A percentile compares a stretch with the other conserved stretches of the same genome.
Evolutionary conservation across 2,113 vertebrate species (phyloP).

Genomic region (Verasper variegatus): DNA sequence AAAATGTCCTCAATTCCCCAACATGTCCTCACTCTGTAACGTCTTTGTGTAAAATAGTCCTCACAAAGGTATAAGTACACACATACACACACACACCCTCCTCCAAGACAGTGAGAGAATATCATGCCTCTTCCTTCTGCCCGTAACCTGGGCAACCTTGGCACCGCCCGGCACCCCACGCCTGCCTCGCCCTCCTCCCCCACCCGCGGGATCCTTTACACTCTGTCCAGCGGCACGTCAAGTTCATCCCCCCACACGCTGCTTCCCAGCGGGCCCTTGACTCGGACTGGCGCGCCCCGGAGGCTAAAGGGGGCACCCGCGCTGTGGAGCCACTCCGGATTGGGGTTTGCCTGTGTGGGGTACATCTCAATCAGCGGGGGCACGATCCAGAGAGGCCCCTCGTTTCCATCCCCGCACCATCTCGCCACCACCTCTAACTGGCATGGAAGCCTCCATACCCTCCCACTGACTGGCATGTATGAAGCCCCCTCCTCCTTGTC

Average conservation of each 20-base stretch:
- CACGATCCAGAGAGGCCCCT: constrained; percentile 67
- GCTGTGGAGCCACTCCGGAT: constrained; percentile 52
- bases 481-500: constrained; percentile 22
- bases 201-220: constrained; percentile 72
- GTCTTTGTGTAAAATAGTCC: no score
- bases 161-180: constrained; percentile 70
- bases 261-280: constrained; percentile 82
- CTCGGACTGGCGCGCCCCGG: constrained; percentile 77
- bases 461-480: constrained; percentile 56
- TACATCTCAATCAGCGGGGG: constrained; percentile 94
- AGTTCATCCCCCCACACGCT: constrained; percentile 80
- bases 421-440: constrained; percentile 59
- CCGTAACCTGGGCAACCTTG: constrained; percentile 87
- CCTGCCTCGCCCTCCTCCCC: constrained; percentile 42
- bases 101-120: constrained; percentile 57
- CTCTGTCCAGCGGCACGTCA: constrained; percentile 86
- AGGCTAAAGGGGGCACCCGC: constrained; percentile 72
- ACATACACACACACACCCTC: constrained; percentile 32
- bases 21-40: no score
- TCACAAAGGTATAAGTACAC: not conserved
- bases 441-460: constrained; percentile 57
- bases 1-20: no score
- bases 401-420: constrained; percentile 49
- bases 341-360: constrained; percentile 80
- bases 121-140: constrained; percentile 76